A percentile compares a stretch with the other conserved stretches of the same genome.
Evolutionary conservation across 1,140 invertebrate genomes (phyloP).

Genomic region (Oncopodura yosiiana): DNA sequence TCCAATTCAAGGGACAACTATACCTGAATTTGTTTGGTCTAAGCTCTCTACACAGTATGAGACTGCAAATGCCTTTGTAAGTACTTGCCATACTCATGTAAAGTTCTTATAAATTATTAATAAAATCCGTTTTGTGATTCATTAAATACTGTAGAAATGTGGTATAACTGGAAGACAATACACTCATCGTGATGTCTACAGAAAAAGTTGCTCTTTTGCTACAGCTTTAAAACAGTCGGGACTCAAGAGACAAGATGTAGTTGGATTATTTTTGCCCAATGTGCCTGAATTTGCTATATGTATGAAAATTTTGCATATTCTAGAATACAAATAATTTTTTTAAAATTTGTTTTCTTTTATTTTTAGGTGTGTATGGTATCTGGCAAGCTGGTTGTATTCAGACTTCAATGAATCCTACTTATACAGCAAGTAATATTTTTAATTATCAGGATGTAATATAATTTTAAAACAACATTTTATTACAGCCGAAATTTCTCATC

Average conservation of each 20-base stretch:
- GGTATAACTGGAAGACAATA: too few relatives aligned
- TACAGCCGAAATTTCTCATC: constrained; percentile 62
- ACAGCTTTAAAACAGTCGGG: too few relatives aligned
- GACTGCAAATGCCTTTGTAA: constrained; percentile 7
- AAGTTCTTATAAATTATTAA: not conserved
- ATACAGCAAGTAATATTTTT: constrained; percentile 57
- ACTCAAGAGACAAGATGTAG: too few relatives aligned
- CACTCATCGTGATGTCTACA: too few relatives aligned
- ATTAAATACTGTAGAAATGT: too few relatives aligned
- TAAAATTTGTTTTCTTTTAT: constrained; percentile 35
- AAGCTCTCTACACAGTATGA: constrained; percentile 5
- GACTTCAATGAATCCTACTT: constrained; percentile 69
- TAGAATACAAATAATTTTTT: not conserved
- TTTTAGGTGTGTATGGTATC: too few relatives aligned
- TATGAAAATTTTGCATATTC: too few relatives aligned
- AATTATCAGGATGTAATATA: not conserved
- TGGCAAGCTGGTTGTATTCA: too few relatives aligned
- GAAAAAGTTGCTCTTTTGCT: too few relatives aligned
- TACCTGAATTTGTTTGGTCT: constrained; percentile 3
- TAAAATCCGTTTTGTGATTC: not conserved
- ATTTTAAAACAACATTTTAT: not conserved
- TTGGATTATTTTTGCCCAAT: too few relatives aligned
- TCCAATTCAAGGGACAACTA: not conserved
- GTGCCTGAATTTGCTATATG: too few relatives aligned
- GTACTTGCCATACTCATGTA: too few relatives aligned